Evolutionary conservation across 2,797 vertebrate genomes (phyloP).

Genomic region (Myotis planiceps): DNA sequence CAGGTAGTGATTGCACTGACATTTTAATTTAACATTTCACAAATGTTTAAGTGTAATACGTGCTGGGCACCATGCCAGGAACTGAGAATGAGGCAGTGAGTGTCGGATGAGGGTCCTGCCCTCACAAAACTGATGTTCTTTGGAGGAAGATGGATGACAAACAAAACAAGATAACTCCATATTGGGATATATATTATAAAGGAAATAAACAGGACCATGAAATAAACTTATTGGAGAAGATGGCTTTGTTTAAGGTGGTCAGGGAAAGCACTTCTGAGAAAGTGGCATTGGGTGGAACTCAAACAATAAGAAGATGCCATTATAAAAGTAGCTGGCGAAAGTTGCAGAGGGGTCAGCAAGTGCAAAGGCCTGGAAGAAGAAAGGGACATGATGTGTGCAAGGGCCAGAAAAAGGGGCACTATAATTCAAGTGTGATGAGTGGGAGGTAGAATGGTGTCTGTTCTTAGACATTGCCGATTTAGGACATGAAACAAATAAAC

Average conservation of each 20-base stretch:
- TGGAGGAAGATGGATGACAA: neutral
- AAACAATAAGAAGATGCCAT: neutral
- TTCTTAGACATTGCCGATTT: neutral
- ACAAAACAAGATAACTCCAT: neutral
- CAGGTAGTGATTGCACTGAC: neutral
- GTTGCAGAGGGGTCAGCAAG: neutral
- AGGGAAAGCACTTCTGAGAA: constrained; percentile 26
- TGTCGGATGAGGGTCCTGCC: neutral
- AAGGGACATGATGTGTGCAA: neutral
- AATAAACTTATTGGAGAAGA: neutral
- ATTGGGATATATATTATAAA: neutral
- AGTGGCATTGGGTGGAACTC: neutral
- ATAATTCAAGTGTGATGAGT: neutral
- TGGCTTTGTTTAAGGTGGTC: neutral
- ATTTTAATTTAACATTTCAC: neutral
- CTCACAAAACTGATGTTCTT: neutral
- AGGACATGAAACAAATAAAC: neutral
- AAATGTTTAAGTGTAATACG: neutral
- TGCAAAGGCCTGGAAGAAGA: neutral
- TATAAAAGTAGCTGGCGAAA: neutral
- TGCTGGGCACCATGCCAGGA: neutral
- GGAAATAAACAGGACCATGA: neutral
- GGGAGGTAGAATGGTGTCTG: neutral
- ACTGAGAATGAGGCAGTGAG: neutral
- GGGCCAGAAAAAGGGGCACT: neutral